Evolutionary conservation across 2,888 invertebrate species (phyloP), one percentile per base, ranked within the genome.

Genomic region (Adineta ricciae): DNA sequence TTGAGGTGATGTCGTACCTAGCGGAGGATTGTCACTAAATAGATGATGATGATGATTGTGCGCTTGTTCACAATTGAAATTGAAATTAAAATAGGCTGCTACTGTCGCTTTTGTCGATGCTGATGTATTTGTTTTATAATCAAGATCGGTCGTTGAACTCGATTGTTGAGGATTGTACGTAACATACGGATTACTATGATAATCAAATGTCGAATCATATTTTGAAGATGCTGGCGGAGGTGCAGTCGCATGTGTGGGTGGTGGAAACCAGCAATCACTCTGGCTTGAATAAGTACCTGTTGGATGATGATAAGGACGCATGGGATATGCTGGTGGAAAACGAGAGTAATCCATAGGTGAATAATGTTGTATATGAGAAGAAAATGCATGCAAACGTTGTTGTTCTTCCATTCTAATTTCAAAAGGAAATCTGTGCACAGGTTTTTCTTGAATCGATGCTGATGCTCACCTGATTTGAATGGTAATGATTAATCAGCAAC

Each of bases 71-170:
- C 64, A 64, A 64, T 64, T 64, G 16, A 78, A 78, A 41, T 78
- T 78, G 41, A 78, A 41, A 78, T 78, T 78, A 41, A 78, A 78
- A 78, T 78, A 78, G 9, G 78, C 78, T 41, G 78, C 78, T 41
- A 41, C 78, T 8, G 78, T 78, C 8, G 78, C 38, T 78, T 38
- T 38, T 8, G 78, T n/a, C n/a, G 78, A 41, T n/a, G 38, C 41
- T 41, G 46, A 46, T 46, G 46, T 46, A 46, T 46, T 46, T 46
- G 46, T 46, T 46, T 78, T 38, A 41, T 78, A 41, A 41, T 41
- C 78, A n/a, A 78, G 41, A 9, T 41, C 41, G 2, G 8, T 41
- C 27, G 56, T 27, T 78, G 78, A 11, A n/a, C 4, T 78, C 7
- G 78, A 41, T 78, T 78, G 78, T 41, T 78, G 78, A 41, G 38